Conservation (phyloP, 1,140 invertebrate species). For the Pristionchus pacificus region DNA sequence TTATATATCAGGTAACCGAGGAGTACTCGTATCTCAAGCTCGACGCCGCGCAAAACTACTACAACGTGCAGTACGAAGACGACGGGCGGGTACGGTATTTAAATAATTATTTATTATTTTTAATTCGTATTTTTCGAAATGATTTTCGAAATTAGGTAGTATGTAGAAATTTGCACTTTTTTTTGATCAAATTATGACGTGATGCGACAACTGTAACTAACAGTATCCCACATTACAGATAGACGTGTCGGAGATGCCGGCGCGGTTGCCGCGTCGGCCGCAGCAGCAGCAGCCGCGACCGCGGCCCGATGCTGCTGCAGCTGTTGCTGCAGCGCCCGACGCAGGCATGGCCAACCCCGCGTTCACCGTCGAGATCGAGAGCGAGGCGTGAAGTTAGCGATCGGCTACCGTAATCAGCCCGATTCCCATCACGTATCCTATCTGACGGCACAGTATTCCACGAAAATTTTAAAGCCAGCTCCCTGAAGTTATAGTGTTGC, state of each 20-base stretch:
- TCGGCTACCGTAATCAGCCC: too few relatives aligned
- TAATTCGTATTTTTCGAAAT: neutral
- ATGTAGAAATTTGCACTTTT: too few relatives aligned
- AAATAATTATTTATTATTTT: neutral
- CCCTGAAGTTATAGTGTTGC: too few relatives aligned
- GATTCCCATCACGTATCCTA: too few relatives aligned
- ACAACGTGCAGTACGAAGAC: conserved; percentile 48
- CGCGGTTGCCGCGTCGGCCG: neutral
- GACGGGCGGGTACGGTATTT: conserved; percentile 1
- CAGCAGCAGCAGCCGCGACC: neutral
- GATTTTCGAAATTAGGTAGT: neutral
- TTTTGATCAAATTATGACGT: neutral
- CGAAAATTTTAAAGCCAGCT: too few relatives aligned
- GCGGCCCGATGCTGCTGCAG: neutral
- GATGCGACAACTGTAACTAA: neutral
- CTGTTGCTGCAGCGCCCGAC: too few relatives aligned
- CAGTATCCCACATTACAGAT: neutral
- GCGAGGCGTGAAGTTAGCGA: neutral
- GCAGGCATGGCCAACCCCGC: neutral
- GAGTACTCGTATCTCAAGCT: conserved; percentile 56
- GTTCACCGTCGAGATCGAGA: neutral
- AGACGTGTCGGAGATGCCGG: neutral
- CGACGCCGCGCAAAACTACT: conserved; percentile 52
- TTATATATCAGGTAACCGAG: conserved; percentile 50
- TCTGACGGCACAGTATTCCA: too few relatives aligned